Evolutionary conservation across 2,888 invertebrate genomes (phyloP), one percentile per base, ranked within the genome.

Genomic region (Gastracanthus pulcherrimus): DNA sequence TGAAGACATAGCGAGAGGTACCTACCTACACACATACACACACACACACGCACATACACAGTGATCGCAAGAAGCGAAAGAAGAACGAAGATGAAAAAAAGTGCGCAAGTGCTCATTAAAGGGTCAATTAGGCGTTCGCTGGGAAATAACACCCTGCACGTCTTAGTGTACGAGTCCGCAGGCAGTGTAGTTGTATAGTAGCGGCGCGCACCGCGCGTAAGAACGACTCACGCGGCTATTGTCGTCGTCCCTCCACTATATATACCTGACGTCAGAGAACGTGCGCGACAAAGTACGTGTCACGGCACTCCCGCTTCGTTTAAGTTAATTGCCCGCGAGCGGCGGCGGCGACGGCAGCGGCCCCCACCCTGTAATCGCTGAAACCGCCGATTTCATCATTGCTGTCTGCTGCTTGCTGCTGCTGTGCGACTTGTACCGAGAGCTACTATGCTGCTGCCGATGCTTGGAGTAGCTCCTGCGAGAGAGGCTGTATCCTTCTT

Each of bases 221-320:
- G 62, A 13, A 26, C n/a, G n/a, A n/a, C n/a, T n/a, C n/a, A n/a
- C n/a, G n/a, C n/a, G 55, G 26, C 7, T 55, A 67, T 78, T 71
- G 78, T 71, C 70, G 77, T 41, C 45, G 58, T 58, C 19, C 9
- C 23, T 29, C 23, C 34, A 36, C 36, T 9, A 9, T 55, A 26
- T 9, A 55, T 6, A 64, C 86, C 29, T 88, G 87, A 88, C 86
- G 88, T 89, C 88, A 87, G 86, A 84, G 83, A 85, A 87, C 88
- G 87, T 86, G 36, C 87, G 86, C 88, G 89, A 89, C 90, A 89
- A 89, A 89, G 88, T 88, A 87, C 87, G 86, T 89, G 90, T 90
- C 90, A 90, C 90, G 90, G 88, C 88, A 88, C 89, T 90, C 88
- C 86, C 82, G 86, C 84, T 88, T 90, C 88, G 86, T 90, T 89